Conservation (phyloP, 2,797 vertebrate species). For the Danio choprae region DNA sequence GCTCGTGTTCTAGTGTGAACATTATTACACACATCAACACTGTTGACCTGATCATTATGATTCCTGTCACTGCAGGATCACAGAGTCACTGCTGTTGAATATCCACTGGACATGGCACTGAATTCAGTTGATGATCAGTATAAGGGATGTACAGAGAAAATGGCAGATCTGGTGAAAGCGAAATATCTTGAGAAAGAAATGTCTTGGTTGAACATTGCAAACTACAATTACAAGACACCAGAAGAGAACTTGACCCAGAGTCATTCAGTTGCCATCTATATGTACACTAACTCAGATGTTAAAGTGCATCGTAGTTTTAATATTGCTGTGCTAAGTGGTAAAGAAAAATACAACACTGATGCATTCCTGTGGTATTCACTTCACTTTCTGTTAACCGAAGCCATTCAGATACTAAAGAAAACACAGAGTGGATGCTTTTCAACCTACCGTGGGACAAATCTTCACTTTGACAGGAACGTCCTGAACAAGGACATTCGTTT, state of each 20-base stretch:
- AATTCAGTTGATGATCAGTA: neutral
- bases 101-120: too few relatives aligned
- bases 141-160: too few relatives aligned
- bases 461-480: neutral
- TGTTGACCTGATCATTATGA: too few relatives aligned
- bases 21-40: too few relatives aligned
- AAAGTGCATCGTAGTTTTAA: neutral
- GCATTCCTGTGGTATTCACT: neutral
- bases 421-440: neutral
- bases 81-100: too few relatives aligned
- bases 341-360: neutral
- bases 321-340: neutral
- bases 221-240: neutral
- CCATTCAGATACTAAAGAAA: neutral
- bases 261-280: neutral
- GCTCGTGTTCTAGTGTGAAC: too few relatives aligned
- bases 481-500: neutral
- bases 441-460: neutral
- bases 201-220: neutral
- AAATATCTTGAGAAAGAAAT: neutral
- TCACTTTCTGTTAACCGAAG: constrained; percentile 5
- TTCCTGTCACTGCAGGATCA: too few relatives aligned
- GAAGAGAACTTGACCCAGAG: neutral
- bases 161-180: neutral
- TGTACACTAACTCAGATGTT: neutral